Evolutionary conservation across 2,113 vertebrate genomes (phyloP).

Genomic region (Pluvialis apricaria): DNA sequence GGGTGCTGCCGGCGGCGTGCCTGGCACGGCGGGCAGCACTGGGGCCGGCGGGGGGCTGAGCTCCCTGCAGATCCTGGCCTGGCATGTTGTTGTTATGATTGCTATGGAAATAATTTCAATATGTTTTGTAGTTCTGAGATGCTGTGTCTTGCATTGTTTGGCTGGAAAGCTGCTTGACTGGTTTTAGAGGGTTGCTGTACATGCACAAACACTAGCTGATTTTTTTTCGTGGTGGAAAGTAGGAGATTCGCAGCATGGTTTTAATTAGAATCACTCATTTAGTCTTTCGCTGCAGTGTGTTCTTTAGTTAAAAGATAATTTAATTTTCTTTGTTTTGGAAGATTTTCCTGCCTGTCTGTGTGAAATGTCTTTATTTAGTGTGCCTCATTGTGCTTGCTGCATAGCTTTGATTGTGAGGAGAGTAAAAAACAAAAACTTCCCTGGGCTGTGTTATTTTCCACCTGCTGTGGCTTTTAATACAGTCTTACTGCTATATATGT

Average conservation of each 20-base stretch:
- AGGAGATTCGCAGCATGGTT: constrained; percentile 45
- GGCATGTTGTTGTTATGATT: neutral
- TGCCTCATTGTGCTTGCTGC: neutral
- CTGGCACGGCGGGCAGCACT: rapidly evolving
- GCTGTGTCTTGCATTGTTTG: neutral
- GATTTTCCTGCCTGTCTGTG: neutral
- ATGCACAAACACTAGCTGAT: neutral
- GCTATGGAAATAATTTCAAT: constrained; percentile 28
- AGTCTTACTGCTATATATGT: neutral
- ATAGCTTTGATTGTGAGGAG: constrained; percentile 1
- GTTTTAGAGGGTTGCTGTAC: neutral
- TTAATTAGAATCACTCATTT: constrained; percentile 56
- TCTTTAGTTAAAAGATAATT: constrained; percentile 38
- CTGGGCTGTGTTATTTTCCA: neutral
- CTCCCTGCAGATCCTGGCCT: neutral
- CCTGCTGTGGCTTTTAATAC: constrained; percentile 53
- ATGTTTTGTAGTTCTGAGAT: neutral
- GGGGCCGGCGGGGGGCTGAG: rapidly evolving
- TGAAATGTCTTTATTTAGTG: constrained; percentile 53
- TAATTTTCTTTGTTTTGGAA: constrained; percentile 51
- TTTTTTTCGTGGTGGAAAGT: neutral
- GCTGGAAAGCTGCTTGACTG: constrained; percentile 19
- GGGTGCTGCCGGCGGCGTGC: neutral
- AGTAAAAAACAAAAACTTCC: neutral
- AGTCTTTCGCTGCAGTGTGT: constrained; percentile 29